Base-by-base conservation (phyloP, 2,888 invertebrate genomes). In the Pheosia tremula region DNA sequence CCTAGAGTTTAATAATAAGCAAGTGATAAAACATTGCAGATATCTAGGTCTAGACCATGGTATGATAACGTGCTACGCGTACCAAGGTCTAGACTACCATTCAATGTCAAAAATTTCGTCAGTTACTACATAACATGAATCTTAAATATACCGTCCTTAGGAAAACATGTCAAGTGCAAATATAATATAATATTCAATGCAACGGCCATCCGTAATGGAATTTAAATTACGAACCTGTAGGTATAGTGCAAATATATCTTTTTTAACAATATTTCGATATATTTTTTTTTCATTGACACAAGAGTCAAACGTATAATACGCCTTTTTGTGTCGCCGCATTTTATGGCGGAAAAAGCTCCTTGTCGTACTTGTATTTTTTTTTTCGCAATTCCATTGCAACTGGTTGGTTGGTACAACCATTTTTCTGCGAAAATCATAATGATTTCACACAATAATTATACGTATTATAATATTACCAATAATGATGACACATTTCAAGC, bases 141-240 rank as follows among this genome's bases (percentile, higher is more conserved):
- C 24, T 57, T 65, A 68, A 75, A 70, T 64, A 68, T 38, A 50
- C 43, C 49, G 72, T 75, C 74, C 75, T 75, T 58, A 57, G 62
- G 38, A 36, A 71, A 63, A 64, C 56, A 59, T 75, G 75, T 75
- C 75, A 75, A 75, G 75, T 61, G 55, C 69, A 47, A 37, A 37
- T 5, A 5, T 53, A 4, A 43, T 47, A 64, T 52, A 58, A 52
- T 47, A 10, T 5, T 0, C 37, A 4, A 43, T 47, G 67, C 55
- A 59, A 52, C 52, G 59, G 59, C 2, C 57, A 13, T 24, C 43
- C 45, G 37, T 39, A 64, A 57, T 57, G 71, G 65, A 68, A 65
- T 71, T 67, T 47, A 62, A 58, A 59, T 59, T 58, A n/a, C 4
- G 47, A 1, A 47, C n/a, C 4, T 43, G 8, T 4, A 3, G n/a